phyloP scores from a whole-genome alignment of 2,888 invertebrate genomes.

The Norana najaformis region DNA sequence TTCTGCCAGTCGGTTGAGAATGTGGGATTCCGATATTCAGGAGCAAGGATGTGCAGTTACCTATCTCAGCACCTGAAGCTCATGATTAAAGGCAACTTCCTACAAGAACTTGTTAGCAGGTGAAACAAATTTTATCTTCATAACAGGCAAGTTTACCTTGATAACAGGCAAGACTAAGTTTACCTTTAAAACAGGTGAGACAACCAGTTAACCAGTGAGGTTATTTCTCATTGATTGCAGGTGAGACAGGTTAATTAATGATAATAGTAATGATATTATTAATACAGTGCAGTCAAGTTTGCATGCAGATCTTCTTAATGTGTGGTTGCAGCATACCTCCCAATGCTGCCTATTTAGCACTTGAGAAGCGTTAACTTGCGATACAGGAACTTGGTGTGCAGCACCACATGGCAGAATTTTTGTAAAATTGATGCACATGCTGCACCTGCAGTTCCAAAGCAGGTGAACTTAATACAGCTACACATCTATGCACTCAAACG shows the following conservation, averaged over 20 bases:
- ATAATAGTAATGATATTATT: neutral
- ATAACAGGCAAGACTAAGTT: neutral
- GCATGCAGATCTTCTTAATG: too few species aligned
- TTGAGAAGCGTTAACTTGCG: too few species aligned
- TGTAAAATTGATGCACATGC: too few species aligned
- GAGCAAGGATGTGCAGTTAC: conserved; percentile 21
- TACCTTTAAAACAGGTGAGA: neutral
- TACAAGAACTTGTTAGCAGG: conserved; percentile 15
- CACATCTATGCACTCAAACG: too few species aligned
- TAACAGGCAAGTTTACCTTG: neutral
- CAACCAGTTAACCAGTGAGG: too few species aligned
- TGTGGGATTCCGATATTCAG: conserved; percentile 15
- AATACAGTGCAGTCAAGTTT: too few species aligned
- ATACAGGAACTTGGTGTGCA: too few species aligned
- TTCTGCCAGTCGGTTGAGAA: neutral
- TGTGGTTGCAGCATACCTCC: too few species aligned
- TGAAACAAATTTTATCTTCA: neutral
- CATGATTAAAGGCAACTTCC: neutral
- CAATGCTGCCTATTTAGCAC: too few species aligned
- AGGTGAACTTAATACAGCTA: too few species aligned
- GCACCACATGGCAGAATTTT: too few species aligned
- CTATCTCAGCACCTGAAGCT: conserved; percentile 10
- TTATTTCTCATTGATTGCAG: neutral
- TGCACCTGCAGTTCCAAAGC: too few species aligned
- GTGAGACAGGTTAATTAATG: neutral